Evolutionary conservation across 2,797 vertebrate genomes (phyloP).

Genomic region (Crenichthys baileyi): DNA sequence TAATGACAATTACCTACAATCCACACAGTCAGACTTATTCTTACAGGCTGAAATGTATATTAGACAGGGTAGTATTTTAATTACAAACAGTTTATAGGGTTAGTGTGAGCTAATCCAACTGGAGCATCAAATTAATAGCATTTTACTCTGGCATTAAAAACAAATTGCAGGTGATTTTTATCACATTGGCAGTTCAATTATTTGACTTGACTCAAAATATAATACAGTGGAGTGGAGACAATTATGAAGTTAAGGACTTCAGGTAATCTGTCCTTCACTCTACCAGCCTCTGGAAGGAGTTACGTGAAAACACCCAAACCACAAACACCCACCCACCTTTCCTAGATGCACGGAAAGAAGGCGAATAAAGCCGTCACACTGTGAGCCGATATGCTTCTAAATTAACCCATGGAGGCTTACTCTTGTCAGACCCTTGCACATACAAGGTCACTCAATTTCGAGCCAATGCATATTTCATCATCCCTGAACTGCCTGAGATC

Average conservation of each 20-base stretch:
- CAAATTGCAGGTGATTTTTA: not conserved
- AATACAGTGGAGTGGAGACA: not conserved
- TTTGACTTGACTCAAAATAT: not conserved
- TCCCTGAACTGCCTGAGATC: constrained; percentile 27
- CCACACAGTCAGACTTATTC: too few species aligned
- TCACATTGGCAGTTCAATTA: not conserved
- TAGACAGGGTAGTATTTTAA: too few species aligned
- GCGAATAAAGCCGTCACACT: constrained; percentile 36
- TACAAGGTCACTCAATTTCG: constrained; percentile 49
- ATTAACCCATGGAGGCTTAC: constrained; percentile 36
- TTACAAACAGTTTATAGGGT: too few species aligned
- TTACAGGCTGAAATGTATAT: too few species aligned
- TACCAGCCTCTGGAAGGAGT: constrained; percentile 11
- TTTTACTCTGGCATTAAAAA: not conserved
- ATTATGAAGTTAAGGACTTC: not conserved
- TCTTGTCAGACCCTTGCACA: constrained; percentile 35
- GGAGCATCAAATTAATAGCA: not conserved
- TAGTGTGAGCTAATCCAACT: too few species aligned
- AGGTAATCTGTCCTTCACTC: not conserved
- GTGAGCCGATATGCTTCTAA: constrained; percentile 42
- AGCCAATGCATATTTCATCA: constrained; percentile 56
- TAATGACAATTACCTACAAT: too few species aligned
- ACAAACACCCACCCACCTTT: not conserved
- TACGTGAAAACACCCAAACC: constrained; percentile 10
- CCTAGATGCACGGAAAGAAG: not conserved